Conservation (phyloP, 2,888 invertebrate species). For the Dioctria linearis region DNA sequence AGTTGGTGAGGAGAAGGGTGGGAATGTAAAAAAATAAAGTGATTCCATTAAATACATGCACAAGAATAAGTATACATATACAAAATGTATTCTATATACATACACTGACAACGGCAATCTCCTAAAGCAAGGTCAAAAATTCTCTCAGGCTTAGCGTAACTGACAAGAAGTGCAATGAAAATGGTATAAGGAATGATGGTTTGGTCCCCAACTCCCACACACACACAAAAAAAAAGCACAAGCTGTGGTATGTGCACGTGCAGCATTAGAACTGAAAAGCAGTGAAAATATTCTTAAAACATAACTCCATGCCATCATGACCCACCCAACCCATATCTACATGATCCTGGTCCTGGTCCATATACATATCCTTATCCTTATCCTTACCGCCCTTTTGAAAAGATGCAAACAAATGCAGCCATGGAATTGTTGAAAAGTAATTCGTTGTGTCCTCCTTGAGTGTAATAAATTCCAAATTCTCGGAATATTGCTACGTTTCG, state of each 20-base stretch:
- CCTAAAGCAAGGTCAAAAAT: not conserved
- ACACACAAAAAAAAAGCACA: not conserved
- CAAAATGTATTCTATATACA: not conserved
- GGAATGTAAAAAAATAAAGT: not conserved
- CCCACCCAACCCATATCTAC: too few species aligned
- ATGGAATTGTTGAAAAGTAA: slow-evolving; percentile 42
- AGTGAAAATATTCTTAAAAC: not conserved
- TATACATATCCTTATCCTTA: not conserved
- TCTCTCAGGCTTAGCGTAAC: not conserved
- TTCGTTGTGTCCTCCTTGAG: slow-evolving; percentile 41
- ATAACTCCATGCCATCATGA: not conserved
- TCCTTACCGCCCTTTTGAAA: not conserved
- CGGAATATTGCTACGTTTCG: slow-evolving; percentile 19
- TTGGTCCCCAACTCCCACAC: too few species aligned
- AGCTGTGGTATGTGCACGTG: not conserved
- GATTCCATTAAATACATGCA: not conserved
- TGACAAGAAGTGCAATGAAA: not conserved
- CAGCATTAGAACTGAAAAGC: not conserved
- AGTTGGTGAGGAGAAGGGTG: not conserved
- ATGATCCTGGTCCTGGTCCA: not conserved
- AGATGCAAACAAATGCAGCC: slow-evolving; percentile 27
- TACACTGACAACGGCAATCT: too few species aligned
- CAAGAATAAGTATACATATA: not conserved
- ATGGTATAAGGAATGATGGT: too few species aligned
- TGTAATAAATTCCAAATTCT: slow-evolving; percentile 36